Conservation (phyloP, 2,888 invertebrate genomes). For the Tyria jacobaeae region DNA sequence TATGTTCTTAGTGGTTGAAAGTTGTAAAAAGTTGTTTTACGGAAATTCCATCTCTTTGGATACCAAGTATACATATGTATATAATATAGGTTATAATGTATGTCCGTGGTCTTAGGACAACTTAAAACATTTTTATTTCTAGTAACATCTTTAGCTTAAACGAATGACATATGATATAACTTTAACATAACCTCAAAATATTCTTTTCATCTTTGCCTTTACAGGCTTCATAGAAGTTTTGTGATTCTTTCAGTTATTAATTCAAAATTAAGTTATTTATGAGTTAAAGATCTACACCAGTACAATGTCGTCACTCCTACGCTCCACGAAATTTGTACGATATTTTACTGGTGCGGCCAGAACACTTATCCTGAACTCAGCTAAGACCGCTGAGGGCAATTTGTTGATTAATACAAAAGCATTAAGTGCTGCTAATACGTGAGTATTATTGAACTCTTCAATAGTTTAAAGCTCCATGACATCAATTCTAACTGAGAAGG, state of each 20-base stretch:
- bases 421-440: constrained; percentile 74
- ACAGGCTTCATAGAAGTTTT: constrained; percentile 18
- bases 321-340: constrained; percentile 91
- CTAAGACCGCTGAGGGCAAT: constrained; percentile 88
- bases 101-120: no score
- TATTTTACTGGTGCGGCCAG: constrained; percentile 91
- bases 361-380: constrained; percentile 89
- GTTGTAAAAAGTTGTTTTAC: no score
- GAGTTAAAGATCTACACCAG: constrained; percentile 38
- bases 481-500: neutral
- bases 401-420: constrained; percentile 78
- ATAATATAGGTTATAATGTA: no score
- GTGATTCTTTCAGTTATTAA: constrained; percentile 24
- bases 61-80: no score
- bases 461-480: neutral
- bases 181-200: constrained; percentile 68
- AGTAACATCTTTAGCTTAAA: neutral
- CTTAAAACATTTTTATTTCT: neutral
- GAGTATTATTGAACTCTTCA: constrained; percentile 45
- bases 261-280: constrained; percentile 33
- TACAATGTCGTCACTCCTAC: constrained; percentile 88
- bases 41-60: no score
- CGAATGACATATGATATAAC: constrained; percentile 64
- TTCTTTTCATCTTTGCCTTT: constrained; percentile 23
- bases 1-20: no score